Conservation (phyloP, 1,140 invertebrate genomes). For the Brachionus plicatilis region DNA sequence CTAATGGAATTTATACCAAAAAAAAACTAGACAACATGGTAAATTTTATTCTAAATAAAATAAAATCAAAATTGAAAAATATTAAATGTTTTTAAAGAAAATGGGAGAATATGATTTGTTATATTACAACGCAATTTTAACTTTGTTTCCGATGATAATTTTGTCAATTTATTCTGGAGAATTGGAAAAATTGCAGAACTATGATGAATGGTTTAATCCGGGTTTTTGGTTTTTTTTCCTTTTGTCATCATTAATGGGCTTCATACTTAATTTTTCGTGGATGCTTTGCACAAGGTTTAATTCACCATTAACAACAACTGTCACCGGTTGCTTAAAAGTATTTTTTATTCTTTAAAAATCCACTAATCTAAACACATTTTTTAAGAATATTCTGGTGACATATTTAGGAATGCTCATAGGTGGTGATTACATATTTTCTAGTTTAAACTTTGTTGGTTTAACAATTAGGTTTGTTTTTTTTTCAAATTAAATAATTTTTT, state of each 20-base stretch:
- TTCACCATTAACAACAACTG: conserved; percentile 93
- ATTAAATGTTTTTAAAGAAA: conserved; percentile 59
- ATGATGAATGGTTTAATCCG: conserved; percentile 23
- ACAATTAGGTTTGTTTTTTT: conserved; percentile 65
- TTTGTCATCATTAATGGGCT: conserved; percentile 91
- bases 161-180: conserved; percentile 38
- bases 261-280: conserved; percentile 86
- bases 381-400: conserved; percentile 60
- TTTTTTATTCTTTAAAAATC: not conserved
- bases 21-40: conserved; percentile 84
- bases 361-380: not conserved
- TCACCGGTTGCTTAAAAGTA: conserved; percentile 70
- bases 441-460: conserved; percentile 85
- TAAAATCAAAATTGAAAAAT: not conserved
- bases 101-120: conserved; percentile 91
- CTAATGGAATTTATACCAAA: conserved; percentile 92
- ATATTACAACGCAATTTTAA: conserved; percentile 94
- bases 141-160: conserved; percentile 70
- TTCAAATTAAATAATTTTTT: not conserved
- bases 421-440: conserved; percentile 89
- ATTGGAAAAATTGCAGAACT: not conserved
- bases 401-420: conserved; percentile 86
- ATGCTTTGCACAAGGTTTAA: conserved; percentile 91
- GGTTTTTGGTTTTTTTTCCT: conserved; percentile 61
- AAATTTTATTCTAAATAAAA: conserved; percentile 33